These are phyloP conservation scores for Radopholus similis DNA, from an alignment of 1,140 invertebrate genomes.

Conservation along the genomic window DNA sequence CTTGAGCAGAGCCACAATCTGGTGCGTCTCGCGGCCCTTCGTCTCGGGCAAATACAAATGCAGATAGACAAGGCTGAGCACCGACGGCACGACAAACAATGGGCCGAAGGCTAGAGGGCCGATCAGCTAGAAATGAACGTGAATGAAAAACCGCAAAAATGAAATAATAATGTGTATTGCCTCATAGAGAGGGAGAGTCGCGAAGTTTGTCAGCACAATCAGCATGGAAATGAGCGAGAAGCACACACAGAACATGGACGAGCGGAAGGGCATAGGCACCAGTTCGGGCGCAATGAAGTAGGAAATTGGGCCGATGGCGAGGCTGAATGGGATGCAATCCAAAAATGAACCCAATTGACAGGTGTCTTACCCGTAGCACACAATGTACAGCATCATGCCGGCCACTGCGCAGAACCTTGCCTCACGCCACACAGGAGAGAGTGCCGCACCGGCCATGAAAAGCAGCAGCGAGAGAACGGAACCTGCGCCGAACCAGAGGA, in stretches of 20 bases:
- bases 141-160: not conserved
- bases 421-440: not conserved
- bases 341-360: not conserved
- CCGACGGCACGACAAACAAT: conserved; percentile 46
- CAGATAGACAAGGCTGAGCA: conserved; percentile 34
- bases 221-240: conserved; percentile 49
- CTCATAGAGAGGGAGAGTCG: conserved; percentile 46
- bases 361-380: conserved; percentile 30
- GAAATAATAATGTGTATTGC: too few species aligned
- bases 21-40: conserved; percentile 37
- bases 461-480: conserved; percentile 33
- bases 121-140: conserved; percentile 37
- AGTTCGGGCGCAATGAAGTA: conserved; percentile 56
- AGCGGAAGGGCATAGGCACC: conserved; percentile 47
- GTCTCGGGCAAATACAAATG: conserved; percentile 48
- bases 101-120: conserved; percentile 48
- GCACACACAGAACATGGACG: conserved; percentile 55
- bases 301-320: conserved; percentile 52
- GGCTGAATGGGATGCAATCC: conserved; percentile 31
- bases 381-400: conserved; percentile 34
- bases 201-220: conserved; percentile 53
- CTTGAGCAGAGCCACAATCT: conserved; percentile 36
- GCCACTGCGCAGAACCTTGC: conserved; percentile 43
- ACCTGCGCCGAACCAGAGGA: conserved; percentile 35
- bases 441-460: conserved; percentile 33